Conservation (phyloP, 2,888 invertebrate genomes). For the Oscheius myriophilus region DNA sequence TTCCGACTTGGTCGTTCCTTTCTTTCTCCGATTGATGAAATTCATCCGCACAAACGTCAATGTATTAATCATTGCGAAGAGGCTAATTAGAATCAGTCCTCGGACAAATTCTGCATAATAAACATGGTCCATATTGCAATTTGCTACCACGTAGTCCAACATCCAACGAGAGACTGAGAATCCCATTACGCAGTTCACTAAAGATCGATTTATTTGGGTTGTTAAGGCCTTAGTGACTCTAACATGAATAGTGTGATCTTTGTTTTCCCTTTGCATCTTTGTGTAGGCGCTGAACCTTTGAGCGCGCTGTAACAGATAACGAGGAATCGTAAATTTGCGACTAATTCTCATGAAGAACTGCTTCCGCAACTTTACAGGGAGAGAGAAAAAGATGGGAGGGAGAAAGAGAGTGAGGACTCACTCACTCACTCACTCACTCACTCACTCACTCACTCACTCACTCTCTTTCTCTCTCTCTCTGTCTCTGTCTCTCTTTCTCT, state of each 20-base stretch:
- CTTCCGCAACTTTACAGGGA: too few relatives aligned
- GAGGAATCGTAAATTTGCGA: too few relatives aligned
- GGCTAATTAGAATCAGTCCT: slow-evolving; percentile 45
- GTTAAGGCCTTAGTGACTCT: neutral
- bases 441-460: neutral
- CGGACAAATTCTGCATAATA: slow-evolving; percentile 50
- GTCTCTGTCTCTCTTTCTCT: neutral
- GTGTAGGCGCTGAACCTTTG: neutral
- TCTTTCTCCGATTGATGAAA: slow-evolving; percentile 46
- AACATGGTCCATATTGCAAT: slow-evolving; percentile 44
- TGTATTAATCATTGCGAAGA: slow-evolving; percentile 46
- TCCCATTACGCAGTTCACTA: slow-evolving; percentile 50
- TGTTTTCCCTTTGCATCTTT: neutral
- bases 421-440: neutral
- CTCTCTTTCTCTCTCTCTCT: neutral
- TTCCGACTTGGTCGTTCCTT: slow-evolving; percentile 37
- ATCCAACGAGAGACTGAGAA: slow-evolving; percentile 52
- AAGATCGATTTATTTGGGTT: slow-evolving; percentile 16
- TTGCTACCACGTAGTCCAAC: slow-evolving; percentile 45
- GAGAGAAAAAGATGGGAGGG: too few relatives aligned
- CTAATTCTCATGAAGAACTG: too few relatives aligned
- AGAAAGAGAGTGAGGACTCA: too few relatives aligned
- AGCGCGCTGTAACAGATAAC: neutral
- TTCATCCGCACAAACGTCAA: slow-evolving; percentile 52
- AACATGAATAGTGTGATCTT: neutral